These are phyloP conservation scores for Hymenopus coronatus DNA, from an alignment of 2,888 invertebrate genomes.

Conservation along the genomic window DNA sequence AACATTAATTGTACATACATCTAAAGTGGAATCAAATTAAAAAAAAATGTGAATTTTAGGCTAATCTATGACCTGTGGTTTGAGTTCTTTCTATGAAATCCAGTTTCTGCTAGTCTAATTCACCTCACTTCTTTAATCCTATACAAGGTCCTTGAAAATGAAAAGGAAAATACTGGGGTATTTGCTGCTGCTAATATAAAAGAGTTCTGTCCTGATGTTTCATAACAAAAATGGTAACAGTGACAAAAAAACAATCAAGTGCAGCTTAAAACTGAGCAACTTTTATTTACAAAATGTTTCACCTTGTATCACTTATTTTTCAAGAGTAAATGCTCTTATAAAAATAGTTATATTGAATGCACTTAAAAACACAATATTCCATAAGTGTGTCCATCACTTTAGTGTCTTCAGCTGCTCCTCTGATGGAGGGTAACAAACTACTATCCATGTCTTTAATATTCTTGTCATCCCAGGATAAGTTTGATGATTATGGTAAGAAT, in stretches of 20 bases:
- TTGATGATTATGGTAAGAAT: conserved; percentile 83
- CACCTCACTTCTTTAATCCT: too few species aligned
- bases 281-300: neutral
- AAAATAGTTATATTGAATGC: neutral
- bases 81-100: too few species aligned
- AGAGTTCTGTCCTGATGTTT: neutral
- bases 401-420: neutral
- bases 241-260: neutral
- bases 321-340: neutral
- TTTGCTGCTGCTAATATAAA: neutral
- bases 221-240: neutral
- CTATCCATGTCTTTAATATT: neutral
- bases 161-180: too few species aligned
- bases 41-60: too few species aligned
- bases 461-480: conserved; percentile 73
- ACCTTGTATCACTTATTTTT: neutral
- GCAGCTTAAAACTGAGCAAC: neutral
- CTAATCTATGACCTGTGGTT: too few species aligned
- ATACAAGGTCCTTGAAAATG: too few species aligned
- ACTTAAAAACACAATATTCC: neutral
- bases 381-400: neutral
- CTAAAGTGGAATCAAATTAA: too few species aligned
- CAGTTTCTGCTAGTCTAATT: too few species aligned
- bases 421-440: neutral
- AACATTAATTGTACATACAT: too few species aligned